Evolutionary conservation across 2,888 invertebrate genomes (phyloP).

Genomic region (Cryptocheilus praepositus): DNA sequence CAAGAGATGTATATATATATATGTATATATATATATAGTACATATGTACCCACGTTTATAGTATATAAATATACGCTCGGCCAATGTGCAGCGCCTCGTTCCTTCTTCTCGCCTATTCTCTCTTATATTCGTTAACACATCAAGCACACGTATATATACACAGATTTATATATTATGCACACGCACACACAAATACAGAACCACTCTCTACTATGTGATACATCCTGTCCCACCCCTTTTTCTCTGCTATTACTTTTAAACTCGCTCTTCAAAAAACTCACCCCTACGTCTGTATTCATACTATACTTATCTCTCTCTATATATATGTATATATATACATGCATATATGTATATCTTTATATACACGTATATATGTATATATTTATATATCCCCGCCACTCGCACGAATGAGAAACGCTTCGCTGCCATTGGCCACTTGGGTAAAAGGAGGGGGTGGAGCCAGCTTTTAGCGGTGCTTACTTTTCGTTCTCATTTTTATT

Average conservation of each 20-base stretch:
- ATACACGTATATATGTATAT: conserved; percentile 13
- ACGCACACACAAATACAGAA: neutral
- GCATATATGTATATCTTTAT: conserved; percentile 13
- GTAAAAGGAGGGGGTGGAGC: conserved; percentile 74
- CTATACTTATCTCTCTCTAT: conserved; percentile 20
- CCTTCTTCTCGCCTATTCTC: conserved; percentile 38
- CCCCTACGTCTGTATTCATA: neutral
- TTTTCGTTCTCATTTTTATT: conserved; percentile 58
- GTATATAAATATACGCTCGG: conserved; percentile 60
- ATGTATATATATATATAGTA: conserved; percentile 18
- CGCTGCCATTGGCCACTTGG: conserved; percentile 73
- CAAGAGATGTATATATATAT: conserved; percentile 12
- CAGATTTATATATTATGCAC: neutral
- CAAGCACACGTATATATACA: neutral
- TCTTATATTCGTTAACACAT: conserved; percentile 7
- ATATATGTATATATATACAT: too few relatives aligned
- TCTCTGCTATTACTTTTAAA: conserved; percentile 18
- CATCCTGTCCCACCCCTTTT: conserved; percentile 14
- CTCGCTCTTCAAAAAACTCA: conserved; percentile 13
- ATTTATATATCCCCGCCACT: conserved; percentile 18
- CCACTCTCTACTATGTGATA: neutral
- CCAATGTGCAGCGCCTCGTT: conserved; percentile 69
- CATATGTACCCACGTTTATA: conserved; percentile 34
- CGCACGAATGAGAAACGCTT: conserved; percentile 64
- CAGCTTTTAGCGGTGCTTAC: conserved; percentile 73